Base-by-base conservation (phyloP, 2,888 invertebrate species). In the Acleris literana region DNA sequence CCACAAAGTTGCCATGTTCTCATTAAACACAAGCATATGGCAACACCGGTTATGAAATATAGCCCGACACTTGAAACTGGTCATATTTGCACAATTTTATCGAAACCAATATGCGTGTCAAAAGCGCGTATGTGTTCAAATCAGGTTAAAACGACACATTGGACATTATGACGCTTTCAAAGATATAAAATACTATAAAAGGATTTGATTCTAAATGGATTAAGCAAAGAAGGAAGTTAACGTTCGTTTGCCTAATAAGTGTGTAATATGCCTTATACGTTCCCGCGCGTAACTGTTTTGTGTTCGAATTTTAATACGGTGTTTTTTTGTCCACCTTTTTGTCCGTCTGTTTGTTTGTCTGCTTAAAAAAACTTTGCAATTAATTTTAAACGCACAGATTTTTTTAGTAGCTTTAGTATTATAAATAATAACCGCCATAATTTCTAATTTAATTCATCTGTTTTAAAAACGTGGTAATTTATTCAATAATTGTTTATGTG, bases 81-180 rank as follows among this genome's bases (percentile, higher is more conserved):
- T 54, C 59, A 49, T 64, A 60, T 65, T 65, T 65, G 64, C 60
- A 51, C 48, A 65, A 55, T 60, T 65, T 62, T 55, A 60, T 59
- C 49, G 51, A 44, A n/a, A 29, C 60, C 44, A 49, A 65, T 60
- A 60, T 44, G 51, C 20, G 44, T 53, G 18, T 55, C n/a, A 49
- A 49, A 39, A 59, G 17, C 59, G 43, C 43, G 18, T 20, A 29
- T 51, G 13, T 29, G 39, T 29, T 43, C 9, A 57, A 57, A 46
- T 56, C n/a, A 7, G 22, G 6, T 53, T 17, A n/a, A 9, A 43
- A 54, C 11, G 13, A 39, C 17, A 9, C 5, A 39, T 52, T n/a
- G 3, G n/a, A 54, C 33, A 46, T 20, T 39, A 17, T 25, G 43
- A 9, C 22, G 25, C 6, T 44, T n/a, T 20, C 43, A 7, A 5